Base-by-base conservation (phyloP, 2,113 vertebrate species). In the Struthio camelus region DNA sequence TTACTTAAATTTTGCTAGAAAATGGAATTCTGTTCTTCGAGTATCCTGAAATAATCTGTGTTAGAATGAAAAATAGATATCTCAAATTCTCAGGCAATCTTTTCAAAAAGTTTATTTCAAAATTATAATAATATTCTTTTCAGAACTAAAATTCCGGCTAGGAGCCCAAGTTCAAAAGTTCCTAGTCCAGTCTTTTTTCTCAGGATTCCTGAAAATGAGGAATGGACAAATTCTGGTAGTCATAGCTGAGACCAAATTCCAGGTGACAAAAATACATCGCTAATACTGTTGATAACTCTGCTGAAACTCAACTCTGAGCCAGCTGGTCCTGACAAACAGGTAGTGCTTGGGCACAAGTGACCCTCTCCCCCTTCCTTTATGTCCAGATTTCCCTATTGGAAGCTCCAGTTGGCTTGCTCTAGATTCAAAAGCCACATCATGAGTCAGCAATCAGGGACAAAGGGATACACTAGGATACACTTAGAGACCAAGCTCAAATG, bases 281-380 rank as follows among this genome's bases (percentile, higher is more conserved):
- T 24, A 36, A 1, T 58, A 16, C 12, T 66, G 5, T 79, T n/a
- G 42, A 36, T 22, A 88, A 44, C 16, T 48, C 12, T 48, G 12
- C 19, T 76, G 71, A 83, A 89, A 64, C 6, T 50, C 24, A 76
- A 1, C 32, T 53, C 11, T 0, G 0, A 7, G 58, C 13, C 5
- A 75, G 22, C 20, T 90, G 59, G 16, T 28, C 81, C 28, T 65
- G 38, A 61, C 38, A 75, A 16, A 24, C 46, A 5, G 8, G 11
- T 20, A 71, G 10, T 7, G 2, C 28, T 13, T 10, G 11, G 28
- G 8, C 23, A 71, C 25, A 56, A 73, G 16, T 23, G 36, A 56
- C 11, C 38, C 27, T 58, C 46, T 67, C 17, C 48, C 53, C 48
- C 38, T 48, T 58, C 15, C 73, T 81, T 85, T 44, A 48, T 48